A percentile compares a stretch with the other conserved stretches of the same genome.
phyloP scores from a whole-genome alignment of 2,888 invertebrate genomes.

The Apamea sordens region DNA sequence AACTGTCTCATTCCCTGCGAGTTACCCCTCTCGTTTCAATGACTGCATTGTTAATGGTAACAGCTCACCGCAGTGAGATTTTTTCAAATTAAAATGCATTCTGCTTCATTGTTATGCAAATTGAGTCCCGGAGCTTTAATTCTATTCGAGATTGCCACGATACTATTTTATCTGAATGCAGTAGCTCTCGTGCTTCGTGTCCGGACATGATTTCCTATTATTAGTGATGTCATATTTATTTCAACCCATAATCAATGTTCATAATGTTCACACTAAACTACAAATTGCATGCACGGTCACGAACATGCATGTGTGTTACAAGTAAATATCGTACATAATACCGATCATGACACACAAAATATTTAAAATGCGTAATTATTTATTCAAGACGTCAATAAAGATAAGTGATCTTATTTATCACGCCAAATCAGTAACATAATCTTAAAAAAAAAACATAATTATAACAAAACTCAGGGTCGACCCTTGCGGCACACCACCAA shows the following conservation, averaged over 20 bases:
- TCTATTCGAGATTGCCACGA: conserved; percentile 60
- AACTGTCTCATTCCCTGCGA: conserved; percentile 72
- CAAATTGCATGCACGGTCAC: conserved; percentile 70
- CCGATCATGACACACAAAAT: conserved; percentile 28
- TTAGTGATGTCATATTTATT: conserved; percentile 61
- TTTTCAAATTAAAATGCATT: conserved; percentile 78
- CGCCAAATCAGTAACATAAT: conserved; percentile 7
- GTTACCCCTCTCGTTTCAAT: conserved; percentile 74
- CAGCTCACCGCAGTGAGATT: conserved; percentile 69
- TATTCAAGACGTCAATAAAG: conserved; percentile 21
- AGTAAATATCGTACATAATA: conserved; percentile 19
- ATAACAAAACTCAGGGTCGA: conserved; percentile 62
- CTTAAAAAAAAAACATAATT: not conserved
- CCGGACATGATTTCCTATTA: conserved; percentile 61
- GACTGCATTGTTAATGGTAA: conserved; percentile 72
- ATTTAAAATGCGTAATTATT: conserved; percentile 29
- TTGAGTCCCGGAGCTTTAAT: conserved; percentile 69
- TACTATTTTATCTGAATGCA: conserved; percentile 53
- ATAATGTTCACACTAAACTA: conserved; percentile 51
- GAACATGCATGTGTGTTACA: conserved; percentile 52
- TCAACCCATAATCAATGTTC: conserved; percentile 46
- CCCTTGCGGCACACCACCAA: conserved; percentile 64
- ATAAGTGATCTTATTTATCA: conserved; percentile 31
- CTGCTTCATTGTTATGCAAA: conserved; percentile 77
- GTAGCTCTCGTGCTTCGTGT: conserved; percentile 64